Evolutionary conservation across 2,113 vertebrate species (phyloP).

Genomic region (Geococcyx californianus): DNA sequence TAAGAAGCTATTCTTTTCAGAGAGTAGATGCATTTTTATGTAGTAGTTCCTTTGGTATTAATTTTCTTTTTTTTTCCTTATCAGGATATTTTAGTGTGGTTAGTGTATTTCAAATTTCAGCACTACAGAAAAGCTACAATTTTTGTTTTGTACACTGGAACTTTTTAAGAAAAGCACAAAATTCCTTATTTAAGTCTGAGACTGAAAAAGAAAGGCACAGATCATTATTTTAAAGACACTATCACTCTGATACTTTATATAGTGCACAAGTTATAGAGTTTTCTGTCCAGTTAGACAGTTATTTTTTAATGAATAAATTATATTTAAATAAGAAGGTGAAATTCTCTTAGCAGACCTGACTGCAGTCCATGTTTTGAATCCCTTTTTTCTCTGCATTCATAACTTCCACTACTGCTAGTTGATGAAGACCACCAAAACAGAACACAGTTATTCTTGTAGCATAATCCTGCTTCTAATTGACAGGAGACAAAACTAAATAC

Average conservation of each 20-base stretch:
- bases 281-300: constrained; percentile 27
- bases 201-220: constrained; percentile 45
- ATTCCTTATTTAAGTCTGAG: constrained; percentile 48
- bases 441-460: not conserved
- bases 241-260: constrained; percentile 59
- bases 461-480: not conserved
- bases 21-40: constrained; percentile 25
- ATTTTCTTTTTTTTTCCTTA: not conserved
- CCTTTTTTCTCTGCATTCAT: not conserved
- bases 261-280: not conserved
- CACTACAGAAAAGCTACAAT: constrained; percentile 39
- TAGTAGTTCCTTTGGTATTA: not conserved
- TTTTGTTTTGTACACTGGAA: constrained; percentile 43
- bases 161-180: constrained; percentile 40
- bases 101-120: constrained; percentile 31
- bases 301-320: not conserved
- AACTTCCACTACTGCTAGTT: not conserved
- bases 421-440: not conserved
- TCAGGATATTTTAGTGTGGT: constrained; percentile 12
- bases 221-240: constrained; percentile 49
- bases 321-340: not conserved
- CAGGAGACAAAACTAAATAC: not conserved
- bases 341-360: not conserved
- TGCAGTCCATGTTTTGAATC: not conserved
- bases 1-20: constrained; percentile 25